Evolutionary conservation across 2,797 vertebrate species (phyloP).

Genomic region (Chelidonichthys spinosus): DNA sequence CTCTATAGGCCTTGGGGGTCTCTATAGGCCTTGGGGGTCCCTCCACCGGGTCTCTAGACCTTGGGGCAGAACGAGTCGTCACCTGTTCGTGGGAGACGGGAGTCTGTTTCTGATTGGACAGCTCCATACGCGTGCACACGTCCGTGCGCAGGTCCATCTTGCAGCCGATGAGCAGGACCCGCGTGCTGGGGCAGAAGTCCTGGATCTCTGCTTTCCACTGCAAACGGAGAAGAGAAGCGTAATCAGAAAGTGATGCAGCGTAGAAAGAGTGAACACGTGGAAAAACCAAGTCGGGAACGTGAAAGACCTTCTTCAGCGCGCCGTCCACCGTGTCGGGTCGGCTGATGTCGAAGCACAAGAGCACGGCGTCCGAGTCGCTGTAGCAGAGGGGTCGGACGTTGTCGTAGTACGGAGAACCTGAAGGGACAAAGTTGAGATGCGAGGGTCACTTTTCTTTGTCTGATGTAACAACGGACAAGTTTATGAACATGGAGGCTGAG

Average conservation of each 20-base stretch:
- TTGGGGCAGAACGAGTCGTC: neutral
- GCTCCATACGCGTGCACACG: slow-evolving; percentile 93
- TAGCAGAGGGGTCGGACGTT: slow-evolving; percentile 97
- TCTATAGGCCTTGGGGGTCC: too few relatives aligned
- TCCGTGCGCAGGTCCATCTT: slow-evolving; percentile 95
- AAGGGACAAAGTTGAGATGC: slow-evolving; percentile 9
- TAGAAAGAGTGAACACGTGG: neutral
- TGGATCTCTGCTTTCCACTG: slow-evolving; percentile 97
- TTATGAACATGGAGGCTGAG: neutral
- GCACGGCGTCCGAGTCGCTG: slow-evolving; percentile 94
- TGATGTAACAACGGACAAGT: neutral
- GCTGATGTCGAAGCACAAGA: slow-evolving; percentile 95
- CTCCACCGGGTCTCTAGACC: neutral
- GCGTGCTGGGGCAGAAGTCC: slow-evolving; percentile 94
- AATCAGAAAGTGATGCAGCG: neutral
- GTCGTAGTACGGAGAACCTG: slow-evolving; percentile 97
- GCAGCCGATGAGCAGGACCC: slow-evolving; percentile 93
- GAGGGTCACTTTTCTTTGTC: neutral
- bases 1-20: too few relatives aligned
- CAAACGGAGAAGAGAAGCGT: slow-evolving; percentile 15
- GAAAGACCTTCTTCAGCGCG: slow-evolving; percentile 91
- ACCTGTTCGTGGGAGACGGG: slow-evolving; percentile 96
- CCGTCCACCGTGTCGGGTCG: slow-evolving; percentile 92
- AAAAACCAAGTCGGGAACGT: neutral
- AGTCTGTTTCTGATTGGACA: slow-evolving; percentile 93